phyloP scores from a whole-genome alignment of 2,888 invertebrate genomes.

The Ormia ochracea region DNA sequence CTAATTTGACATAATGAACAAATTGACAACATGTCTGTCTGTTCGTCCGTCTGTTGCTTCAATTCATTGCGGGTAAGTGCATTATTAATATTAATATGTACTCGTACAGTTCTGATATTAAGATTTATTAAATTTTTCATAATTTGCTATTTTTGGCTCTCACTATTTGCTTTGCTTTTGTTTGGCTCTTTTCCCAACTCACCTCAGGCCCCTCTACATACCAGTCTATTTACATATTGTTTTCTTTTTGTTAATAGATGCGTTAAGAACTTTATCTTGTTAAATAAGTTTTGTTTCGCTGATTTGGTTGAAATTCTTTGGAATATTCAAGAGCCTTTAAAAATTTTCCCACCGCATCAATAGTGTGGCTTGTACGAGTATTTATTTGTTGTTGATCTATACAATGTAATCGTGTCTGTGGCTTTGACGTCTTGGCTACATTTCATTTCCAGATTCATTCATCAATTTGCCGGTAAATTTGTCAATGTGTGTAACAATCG shows the following conservation, averaged over 20 bases:
- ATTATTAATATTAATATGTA: no score
- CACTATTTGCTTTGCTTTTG: slow-evolving; percentile 30
- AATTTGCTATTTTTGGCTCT: slow-evolving; percentile 30
- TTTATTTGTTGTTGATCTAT: neutral
- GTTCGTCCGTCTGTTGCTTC: neutral
- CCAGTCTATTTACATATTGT: neutral
- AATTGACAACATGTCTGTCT: slow-evolving; percentile 73
- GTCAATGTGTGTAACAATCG: slow-evolving; percentile 36
- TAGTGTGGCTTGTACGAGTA: neutral
- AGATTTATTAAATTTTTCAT: slow-evolving; percentile 25
- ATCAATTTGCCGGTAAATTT: slow-evolving; percentile 52
- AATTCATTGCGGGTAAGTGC: slow-evolving; percentile 4
- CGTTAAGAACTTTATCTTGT: slow-evolving; percentile 58
- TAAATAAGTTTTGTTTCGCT: slow-evolving; percentile 28
- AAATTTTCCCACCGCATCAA: slow-evolving; percentile 43
- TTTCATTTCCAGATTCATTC: slow-evolving; percentile 37
- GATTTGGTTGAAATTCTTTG: slow-evolving; percentile 31
- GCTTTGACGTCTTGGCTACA: slow-evolving; percentile 17
- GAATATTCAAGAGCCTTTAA: slow-evolving; percentile 56
- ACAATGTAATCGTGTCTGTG: slow-evolving; percentile 8
- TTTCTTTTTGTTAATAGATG: slow-evolving; percentile 43
- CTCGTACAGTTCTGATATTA: neutral
- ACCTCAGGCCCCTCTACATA: neutral
- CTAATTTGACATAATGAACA: slow-evolving; percentile 76
- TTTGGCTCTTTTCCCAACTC: neutral